Evolutionary conservation across 2,797 vertebrate species (phyloP).

Genomic region (Sorex maritimensis): DNA sequence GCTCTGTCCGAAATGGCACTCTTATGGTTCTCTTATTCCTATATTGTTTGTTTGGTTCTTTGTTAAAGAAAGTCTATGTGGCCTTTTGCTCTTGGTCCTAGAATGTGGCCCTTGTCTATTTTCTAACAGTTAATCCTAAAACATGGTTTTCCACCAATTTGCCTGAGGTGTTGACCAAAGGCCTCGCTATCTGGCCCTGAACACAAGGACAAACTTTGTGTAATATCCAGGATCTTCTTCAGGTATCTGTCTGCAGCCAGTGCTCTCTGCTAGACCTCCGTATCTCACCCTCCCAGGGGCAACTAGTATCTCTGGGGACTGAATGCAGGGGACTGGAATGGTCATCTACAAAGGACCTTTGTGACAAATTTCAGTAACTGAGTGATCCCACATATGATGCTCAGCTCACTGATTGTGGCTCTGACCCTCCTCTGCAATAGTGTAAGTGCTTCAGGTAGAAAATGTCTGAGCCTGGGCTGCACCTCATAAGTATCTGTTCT

Average conservation of each 20-base stretch:
- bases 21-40: background rate
- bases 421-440: background rate
- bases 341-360: background rate
- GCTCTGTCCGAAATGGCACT: background rate
- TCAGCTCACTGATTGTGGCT: background rate
- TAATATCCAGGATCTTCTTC: background rate
- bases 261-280: background rate
- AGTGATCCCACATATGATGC: background rate
- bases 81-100: background rate
- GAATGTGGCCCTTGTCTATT: background rate
- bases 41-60: background rate
- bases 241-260: background rate
- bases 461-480: background rate
- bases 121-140: constrained; percentile 2
- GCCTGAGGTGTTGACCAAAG: background rate
- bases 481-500: background rate
- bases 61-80: background rate
- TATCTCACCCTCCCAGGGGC: background rate
- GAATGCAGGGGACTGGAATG: background rate
- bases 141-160: background rate
- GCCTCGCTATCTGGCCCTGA: background rate
- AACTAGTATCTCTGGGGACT: background rate
- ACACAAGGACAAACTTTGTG: background rate
- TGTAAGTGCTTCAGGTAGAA: background rate
- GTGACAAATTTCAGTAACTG: background rate